Evolutionary conservation across 2,888 invertebrate genomes (phyloP).

Genomic region (Gerosis bhagava): DNA sequence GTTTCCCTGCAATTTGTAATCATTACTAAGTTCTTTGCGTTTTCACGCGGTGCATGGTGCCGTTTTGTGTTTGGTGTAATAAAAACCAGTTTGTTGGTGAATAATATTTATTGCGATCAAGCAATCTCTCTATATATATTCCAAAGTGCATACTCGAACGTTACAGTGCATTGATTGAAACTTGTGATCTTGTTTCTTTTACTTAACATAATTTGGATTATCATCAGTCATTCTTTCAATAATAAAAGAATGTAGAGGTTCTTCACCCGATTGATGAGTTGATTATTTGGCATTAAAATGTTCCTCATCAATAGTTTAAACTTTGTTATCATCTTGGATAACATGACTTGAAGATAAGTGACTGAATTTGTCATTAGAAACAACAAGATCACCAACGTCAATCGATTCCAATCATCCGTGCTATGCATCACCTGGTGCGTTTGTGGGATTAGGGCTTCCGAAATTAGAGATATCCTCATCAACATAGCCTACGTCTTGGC

Average conservation of each 20-base stretch:
- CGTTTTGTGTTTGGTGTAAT: slow-evolving; percentile 77
- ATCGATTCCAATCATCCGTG: slow-evolving; percentile 60
- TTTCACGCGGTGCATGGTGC: slow-evolving; percentile 52
- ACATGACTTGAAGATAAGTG: slow-evolving; percentile 28
- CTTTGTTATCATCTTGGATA: slow-evolving; percentile 18
- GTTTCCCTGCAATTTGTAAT: slow-evolving; percentile 78
- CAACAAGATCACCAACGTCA: slow-evolving; percentile 71
- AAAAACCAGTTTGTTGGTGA: slow-evolving; percentile 76
- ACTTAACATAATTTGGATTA: slow-evolving; percentile 20
- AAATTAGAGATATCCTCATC: slow-evolving; percentile 59
- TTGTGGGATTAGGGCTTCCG: slow-evolving; percentile 55
- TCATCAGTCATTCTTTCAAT: slow-evolving; percentile 31
- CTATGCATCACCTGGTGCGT: slow-evolving; percentile 77
- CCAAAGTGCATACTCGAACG: slow-evolving; percentile 59
- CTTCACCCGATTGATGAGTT: slow-evolving; percentile 12
- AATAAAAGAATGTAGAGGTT: slow-evolving; percentile 30
- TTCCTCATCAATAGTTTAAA: slow-evolving; percentile 10
- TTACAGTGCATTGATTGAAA: slow-evolving; percentile 55
- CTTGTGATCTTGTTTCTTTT: slow-evolving; percentile 61
- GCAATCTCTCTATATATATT: slow-evolving; percentile 58
- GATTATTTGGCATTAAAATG: slow-evolving; percentile 20
- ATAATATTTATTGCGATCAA: slow-evolving; percentile 76
- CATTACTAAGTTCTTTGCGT: slow-evolving; percentile 64
- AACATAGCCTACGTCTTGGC: slow-evolving; percentile 53
- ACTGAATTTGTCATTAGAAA: slow-evolving; percentile 24